Conservation (phyloP, 2,888 invertebrate species). For the Limnephilus marmoratus region DNA sequence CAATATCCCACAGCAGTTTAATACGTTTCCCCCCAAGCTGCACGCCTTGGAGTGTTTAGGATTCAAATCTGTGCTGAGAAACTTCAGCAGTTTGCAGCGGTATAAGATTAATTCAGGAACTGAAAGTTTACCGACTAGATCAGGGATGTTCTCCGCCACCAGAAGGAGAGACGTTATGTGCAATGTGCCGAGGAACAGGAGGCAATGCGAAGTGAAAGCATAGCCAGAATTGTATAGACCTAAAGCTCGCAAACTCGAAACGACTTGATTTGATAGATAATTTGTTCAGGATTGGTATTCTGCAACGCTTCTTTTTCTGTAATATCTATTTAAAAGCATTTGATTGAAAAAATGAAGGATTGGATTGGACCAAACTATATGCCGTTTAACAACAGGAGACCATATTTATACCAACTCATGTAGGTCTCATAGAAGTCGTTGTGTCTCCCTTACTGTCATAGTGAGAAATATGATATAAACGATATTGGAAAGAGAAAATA, state of each 20-base stretch:
- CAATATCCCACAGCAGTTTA: background rate
- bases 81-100: constrained; percentile 20
- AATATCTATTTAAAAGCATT: background rate
- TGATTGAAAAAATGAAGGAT: too few relatives aligned
- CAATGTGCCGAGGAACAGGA: background rate
- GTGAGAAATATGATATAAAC: too few relatives aligned
- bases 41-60: background rate
- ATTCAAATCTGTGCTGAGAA: background rate
- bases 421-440: too few relatives aligned
- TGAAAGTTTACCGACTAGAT: constrained; percentile 23
- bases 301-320: background rate
- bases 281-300: background rate
- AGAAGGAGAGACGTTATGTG: background rate
- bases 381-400: too few relatives aligned
- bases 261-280: background rate
- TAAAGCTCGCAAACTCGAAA: background rate
- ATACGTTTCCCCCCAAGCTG: background rate
- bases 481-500: too few relatives aligned
- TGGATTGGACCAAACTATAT: too few relatives aligned
- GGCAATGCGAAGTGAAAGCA: background rate
- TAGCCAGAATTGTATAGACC: background rate
- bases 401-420: too few relatives aligned
- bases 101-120: constrained; percentile 32
- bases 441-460: too few relatives aligned
- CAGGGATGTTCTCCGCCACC: background rate